phyloP scores from a whole-genome alignment of 2,888 invertebrate genomes.

The Neoaliturus tenellus region DNA sequence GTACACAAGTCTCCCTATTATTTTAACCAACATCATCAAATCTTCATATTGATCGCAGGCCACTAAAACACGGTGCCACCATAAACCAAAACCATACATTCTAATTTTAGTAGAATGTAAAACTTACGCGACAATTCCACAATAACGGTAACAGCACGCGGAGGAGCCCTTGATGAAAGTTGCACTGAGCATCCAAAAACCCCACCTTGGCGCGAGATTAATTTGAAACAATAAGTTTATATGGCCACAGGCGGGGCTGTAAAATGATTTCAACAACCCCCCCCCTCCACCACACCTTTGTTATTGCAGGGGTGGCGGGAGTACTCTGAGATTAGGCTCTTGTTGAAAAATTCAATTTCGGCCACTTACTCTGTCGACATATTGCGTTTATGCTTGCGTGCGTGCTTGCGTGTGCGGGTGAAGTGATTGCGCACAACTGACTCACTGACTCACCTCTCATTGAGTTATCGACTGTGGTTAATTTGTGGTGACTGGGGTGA shows the following conservation, averaged over 20 bases:
- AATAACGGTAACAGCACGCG: constrained; percentile 11
- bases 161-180: constrained; percentile 4
- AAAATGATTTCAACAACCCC: constrained; percentile 60
- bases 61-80: too few relatives aligned
- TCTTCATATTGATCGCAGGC: too few relatives aligned
- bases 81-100: too few relatives aligned
- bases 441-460: constrained; percentile 13
- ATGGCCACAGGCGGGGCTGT: constrained; percentile 61
- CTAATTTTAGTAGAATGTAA: neutral
- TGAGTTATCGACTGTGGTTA: constrained; percentile 25
- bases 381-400: constrained; percentile 54
- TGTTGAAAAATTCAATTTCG: constrained; percentile 59
- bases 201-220: constrained; percentile 54
- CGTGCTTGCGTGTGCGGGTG: neutral
- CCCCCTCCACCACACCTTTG: constrained; percentile 50
- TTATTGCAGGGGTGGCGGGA: constrained; percentile 37
- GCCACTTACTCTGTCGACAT: constrained; percentile 56
- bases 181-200: constrained; percentile 36
- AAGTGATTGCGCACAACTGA: constrained; percentile 16
- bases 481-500: constrained; percentile 15
- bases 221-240: constrained; percentile 64
- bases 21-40: too few relatives aligned
- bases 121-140: neutral
- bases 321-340: constrained; percentile 52
- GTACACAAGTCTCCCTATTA: too few relatives aligned